Evolutionary conservation across 2,113 vertebrate genomes (phyloP), one percentile per base, ranked within the genome.

Genomic region (Ellobius talpinus): DNA sequence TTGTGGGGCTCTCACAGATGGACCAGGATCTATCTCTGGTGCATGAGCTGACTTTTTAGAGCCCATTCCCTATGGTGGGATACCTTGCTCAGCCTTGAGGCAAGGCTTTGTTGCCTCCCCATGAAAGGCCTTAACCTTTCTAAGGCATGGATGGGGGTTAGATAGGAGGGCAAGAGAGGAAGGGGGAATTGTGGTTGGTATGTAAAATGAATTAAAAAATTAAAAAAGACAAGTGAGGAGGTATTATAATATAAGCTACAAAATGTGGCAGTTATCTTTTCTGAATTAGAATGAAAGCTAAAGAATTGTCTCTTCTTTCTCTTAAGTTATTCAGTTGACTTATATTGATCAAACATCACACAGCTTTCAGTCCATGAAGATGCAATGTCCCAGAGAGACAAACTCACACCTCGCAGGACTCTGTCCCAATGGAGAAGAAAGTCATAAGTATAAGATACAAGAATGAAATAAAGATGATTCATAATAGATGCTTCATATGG

Each of bases 311-410:
- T 77, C 79, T 73, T 85, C 9, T 50, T 86, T 86, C 24, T 85
- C 33, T 88, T 87, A 33, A 89, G 74, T 81, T 79, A 90, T 68
- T 96, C 36, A 76, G 11, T 42, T 66, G 93, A 70, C 63, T 24
- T 84, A 61, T 31, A 79, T 31, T 93, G 76, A 78, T 3, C 92
- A 36, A 74, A 14, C 1, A 85, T 17, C 76, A 58, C 14, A 4
- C 5, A 33, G 14, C 4, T 45, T 39, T 45, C 50, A 85, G 19
- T 24, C 63, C 39, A n/a, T 45, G 5, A 26, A 10, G 13, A 77
- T 42, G 33, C 0, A 85, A 36, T 39, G 42, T 24, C 55, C 5
- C 36, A 87, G 23, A 55, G 33, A 95, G 36, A 52, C 3, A 50
- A 78, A 84, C 8, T 16, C 17, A 68, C 26, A 11, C 3, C 23